Evolutionary conservation across 2,113 vertebrate genomes (phyloP), one percentile per base, ranked within the genome.

Genomic region (Coracopsis vasa): DNA sequence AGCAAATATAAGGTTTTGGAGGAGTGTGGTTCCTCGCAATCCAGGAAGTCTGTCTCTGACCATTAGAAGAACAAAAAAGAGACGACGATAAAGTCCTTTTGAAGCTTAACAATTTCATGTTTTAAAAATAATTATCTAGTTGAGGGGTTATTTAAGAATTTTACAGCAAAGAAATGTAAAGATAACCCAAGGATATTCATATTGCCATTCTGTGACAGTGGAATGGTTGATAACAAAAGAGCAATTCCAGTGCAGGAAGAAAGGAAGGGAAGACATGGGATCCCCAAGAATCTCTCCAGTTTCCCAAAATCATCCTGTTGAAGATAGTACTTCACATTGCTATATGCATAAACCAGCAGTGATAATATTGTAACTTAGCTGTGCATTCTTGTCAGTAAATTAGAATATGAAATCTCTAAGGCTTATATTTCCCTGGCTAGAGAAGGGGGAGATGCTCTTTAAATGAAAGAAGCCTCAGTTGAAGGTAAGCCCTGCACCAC

Each of bases 361-460:
- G 27, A 70, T 62, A 88, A 31, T 61, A 88, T 86, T 83, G 18
- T 45, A 84, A 66, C 7, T 50, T 64, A 62, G n/a, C 24, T 37
- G 19, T 58, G 14, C 12, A 7, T 75, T 56, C 44, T 77, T 37
- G 33, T 41, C 48, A 41, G 13, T 54, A 66, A 47, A 77, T 37
- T 41, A 2, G 7, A 33, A n/a, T 4, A 62, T 7, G 17, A 58
- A 66, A 62, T 37, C 11, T 54, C 56, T 67, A 31, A 17, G 6
- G 13, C 65, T 74, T 71, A 0, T 66, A 45, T 81, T 88, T 74
- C 41, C 24, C 24, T 28, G 18, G 29, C 51, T 37, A 53, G 13
- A 65, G 10, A 80, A 84, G 25, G 0, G 0, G 31, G 39, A 77
- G 7, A 31, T 31, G 35, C 1, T 47, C 20, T 51, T 65, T 41